Evolutionary conservation across 1,140 invertebrate genomes (phyloP).

Genomic region (Orchestia grillus): DNA sequence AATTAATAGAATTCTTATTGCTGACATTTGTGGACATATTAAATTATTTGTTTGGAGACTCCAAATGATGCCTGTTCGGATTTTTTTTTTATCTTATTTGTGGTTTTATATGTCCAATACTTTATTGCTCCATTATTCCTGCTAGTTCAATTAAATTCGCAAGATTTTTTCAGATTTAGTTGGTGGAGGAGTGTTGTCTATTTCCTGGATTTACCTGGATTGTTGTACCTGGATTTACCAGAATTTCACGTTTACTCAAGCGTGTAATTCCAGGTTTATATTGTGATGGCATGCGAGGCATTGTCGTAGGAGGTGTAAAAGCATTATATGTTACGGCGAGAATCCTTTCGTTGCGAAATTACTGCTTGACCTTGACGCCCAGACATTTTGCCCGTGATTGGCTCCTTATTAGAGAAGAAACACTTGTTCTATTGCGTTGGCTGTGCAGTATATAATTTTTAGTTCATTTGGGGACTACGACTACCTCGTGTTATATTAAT

Average conservation of each 20-base stretch:
- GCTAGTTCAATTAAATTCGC: background rate
- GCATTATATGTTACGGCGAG: background rate
- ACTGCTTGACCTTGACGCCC: background rate
- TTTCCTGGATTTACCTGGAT: background rate
- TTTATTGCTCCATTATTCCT: background rate
- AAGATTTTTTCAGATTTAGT: background rate
- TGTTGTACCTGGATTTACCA: background rate
- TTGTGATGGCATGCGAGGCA: background rate
- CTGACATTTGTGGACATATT: background rate
- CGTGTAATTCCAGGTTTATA: background rate
- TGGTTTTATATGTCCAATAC: background rate
- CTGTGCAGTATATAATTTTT: background rate
- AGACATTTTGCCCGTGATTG: background rate
- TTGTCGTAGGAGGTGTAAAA: background rate
- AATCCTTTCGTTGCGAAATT: background rate
- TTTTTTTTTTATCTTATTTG: background rate
- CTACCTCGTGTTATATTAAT: too few relatives aligned
- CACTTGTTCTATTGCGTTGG: background rate
- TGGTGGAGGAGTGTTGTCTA: background rate
- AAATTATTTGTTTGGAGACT: background rate
- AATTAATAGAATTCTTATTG: background rate
- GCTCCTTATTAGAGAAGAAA: background rate
- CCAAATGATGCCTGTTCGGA: background rate
- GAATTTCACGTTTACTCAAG: background rate
- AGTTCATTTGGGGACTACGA: too few relatives aligned